Base-by-base conservation (phyloP, 2,113 vertebrate genomes). In the Eurypyga helias region DNA sequence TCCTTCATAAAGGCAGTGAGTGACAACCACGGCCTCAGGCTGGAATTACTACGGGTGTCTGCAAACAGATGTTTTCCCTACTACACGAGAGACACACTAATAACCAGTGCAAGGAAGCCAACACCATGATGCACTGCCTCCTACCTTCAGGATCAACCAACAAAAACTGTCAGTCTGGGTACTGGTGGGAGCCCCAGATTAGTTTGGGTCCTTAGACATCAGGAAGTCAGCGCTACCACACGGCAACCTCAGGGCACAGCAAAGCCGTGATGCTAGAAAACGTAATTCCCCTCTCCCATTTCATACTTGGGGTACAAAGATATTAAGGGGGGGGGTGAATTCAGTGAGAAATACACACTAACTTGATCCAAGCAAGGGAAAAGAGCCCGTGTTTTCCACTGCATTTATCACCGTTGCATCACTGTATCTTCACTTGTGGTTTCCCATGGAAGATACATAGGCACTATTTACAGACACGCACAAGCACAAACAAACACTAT, bases 1-100 rank as follows among this genome's bases (percentile, higher is more conserved):
- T 57, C 36, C 62, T 43, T 49, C 31, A 6, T 0, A 11, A 61
- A 36, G 87, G n/a, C 69, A 28, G 11, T 0, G 6, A 65, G 15
- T 3, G 25, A 71, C 25, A 83, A 29, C 33, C 34, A 55, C 0
- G 0, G 33, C 34, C 66, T 58, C 19, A 4, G 38, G 67, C 23
- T 52, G 7, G 1, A 28, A 43, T 21, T 8, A 17, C 11, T 2
- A 7, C 0, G 29, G 3, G 24, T 3, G 0, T 18, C 64, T 41
- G 41, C 20, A 67, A 38, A 24, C 0, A 25, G 23, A 3, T 10
- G 2, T 17, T 73, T 16, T 36, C 26, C 36, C 76, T 29, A 10
- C 54, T 49, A 5, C 4, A 45, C 1, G 13, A 51, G 23, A 31
- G 2, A 49, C 17, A 34, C 16, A 5, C 28, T n/a, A 33, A 3